These are phyloP conservation scores for Prolemur simus DNA, from an alignment of 2,113 vertebrate species.

Conservation along the genomic window DNA sequence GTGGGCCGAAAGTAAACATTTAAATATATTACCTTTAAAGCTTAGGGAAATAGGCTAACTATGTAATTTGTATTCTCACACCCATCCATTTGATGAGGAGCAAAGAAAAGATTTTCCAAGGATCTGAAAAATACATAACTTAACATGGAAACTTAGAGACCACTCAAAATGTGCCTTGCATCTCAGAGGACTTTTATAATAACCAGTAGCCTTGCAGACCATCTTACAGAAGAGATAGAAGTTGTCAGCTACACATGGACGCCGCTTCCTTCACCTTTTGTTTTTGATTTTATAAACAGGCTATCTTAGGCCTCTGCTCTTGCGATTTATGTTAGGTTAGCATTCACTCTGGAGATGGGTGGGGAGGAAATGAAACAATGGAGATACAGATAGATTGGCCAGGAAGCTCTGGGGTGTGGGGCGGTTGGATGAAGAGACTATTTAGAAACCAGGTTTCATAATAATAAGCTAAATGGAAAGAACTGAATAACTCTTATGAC, in stretches of 20 bases:
- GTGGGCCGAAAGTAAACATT: constrained; percentile 12
- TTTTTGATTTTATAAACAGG: constrained; percentile 11
- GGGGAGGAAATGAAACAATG: constrained; percentile 74
- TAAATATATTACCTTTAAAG: neutral
- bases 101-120: neutral
- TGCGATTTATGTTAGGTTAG: constrained; percentile 36
- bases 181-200: neutral
- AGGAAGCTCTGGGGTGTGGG: constrained; percentile 59
- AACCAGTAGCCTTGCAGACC: neutral
- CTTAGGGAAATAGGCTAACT: constrained; percentile 6
- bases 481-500: neutral
- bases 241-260: neutral
- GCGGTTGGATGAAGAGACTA: neutral
- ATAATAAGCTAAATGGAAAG: constrained; percentile 39
- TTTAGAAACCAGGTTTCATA: constrained; percentile 4
- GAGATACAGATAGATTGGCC: constrained; percentile 51
- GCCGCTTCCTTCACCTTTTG: neutral
- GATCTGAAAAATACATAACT: neutral
- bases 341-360: constrained; percentile 57
- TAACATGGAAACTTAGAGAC: neutral
- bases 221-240: neutral
- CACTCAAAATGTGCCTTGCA: neutral
- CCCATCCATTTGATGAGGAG: neutral
- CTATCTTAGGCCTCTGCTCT: neutral
- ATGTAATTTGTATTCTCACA: neutral